Conservation (phyloP, 1,140 invertebrate species). For the Heliothis virescens region DNA sequence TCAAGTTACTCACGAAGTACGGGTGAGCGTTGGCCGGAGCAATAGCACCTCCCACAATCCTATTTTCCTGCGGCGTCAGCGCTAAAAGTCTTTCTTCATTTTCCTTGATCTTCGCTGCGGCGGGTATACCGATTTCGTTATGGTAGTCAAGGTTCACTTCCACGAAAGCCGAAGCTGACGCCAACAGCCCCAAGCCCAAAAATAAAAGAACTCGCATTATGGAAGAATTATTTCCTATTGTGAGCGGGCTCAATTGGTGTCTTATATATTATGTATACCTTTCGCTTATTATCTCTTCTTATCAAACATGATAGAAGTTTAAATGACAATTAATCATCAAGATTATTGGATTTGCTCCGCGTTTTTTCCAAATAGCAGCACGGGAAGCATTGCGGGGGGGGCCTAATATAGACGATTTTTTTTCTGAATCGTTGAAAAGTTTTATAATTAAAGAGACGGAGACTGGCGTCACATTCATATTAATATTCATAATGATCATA, state of each 20-base stretch:
- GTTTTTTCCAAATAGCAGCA: no score
- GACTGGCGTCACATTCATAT: no score
- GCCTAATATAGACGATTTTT: no score
- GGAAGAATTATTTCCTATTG: neutral
- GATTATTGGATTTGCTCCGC: no score
- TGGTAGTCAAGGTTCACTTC: slow-evolving; percentile 59
- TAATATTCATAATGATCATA: no score
- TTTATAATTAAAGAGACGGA: no score
- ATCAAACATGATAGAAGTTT: neutral
- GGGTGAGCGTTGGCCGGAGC: slow-evolving; percentile 60
- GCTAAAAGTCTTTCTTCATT: slow-evolving; percentile 57
- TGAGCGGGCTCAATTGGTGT: neutral
- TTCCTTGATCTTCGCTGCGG: slow-evolving; percentile 62
- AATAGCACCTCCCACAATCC: slow-evolving; percentile 64
- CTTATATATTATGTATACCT: slow-evolving; percentile 40
- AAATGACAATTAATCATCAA: neutral
- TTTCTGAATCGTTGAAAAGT: no score
- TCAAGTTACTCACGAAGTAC: slow-evolving; percentile 63
- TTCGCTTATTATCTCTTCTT: neutral
- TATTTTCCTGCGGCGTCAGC: neutral
- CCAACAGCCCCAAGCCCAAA: slow-evolving; percentile 50
- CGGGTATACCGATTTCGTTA: slow-evolving; percentile 62
- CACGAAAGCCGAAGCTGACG: slow-evolving; percentile 35
- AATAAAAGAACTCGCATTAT: slow-evolving; percentile 56
- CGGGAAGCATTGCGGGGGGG: no score